A percentile compares a stretch with the other conserved stretches of the same genome.
These are phyloP conservation scores for Perithous albicinctus DNA, from an alignment of 2,888 invertebrate species.

Conservation along the genomic window DNA sequence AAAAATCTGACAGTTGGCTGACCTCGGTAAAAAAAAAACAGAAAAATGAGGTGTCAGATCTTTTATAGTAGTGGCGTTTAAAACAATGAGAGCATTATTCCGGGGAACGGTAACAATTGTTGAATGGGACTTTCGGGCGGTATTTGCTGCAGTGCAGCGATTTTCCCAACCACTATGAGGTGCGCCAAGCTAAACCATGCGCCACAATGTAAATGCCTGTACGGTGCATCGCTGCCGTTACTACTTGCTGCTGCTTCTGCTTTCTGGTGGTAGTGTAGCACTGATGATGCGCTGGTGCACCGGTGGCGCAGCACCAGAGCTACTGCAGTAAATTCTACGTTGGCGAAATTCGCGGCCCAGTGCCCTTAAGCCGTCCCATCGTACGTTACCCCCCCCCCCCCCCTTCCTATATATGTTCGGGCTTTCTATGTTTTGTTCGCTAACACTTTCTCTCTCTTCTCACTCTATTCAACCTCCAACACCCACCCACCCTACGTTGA, in stretches of 20 bases:
- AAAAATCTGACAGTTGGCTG: background rate
- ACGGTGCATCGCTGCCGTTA: slow-evolving; percentile 11
- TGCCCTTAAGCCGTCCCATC: slow-evolving; percentile 61
- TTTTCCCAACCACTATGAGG: slow-evolving; percentile 45
- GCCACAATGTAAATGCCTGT: slow-evolving; percentile 53
- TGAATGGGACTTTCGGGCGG: slow-evolving; percentile 17
- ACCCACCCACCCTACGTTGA: background rate
- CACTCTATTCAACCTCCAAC: background rate
- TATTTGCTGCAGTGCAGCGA: slow-evolving; percentile 55
- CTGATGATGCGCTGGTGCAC: background rate
- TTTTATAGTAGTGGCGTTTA: background rate
- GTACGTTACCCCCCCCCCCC: slow-evolving; percentile 29
- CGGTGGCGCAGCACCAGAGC: slow-evolving; percentile 20
- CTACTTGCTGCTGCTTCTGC: background rate
- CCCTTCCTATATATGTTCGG: background rate
- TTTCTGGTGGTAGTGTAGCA: no score
- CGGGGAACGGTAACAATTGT: slow-evolving; percentile 16
- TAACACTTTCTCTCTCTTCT: background rate
- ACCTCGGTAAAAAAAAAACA: background rate
- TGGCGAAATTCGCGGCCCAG: slow-evolving; percentile 60
- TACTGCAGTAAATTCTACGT: slow-evolving; percentile 62
- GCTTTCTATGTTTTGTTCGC: slow-evolving; percentile 50
- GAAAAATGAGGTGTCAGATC: background rate
- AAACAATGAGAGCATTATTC: slow-evolving; percentile 23
- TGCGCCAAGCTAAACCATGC: slow-evolving; percentile 45